phyloP scores from a whole-genome alignment of 2,888 invertebrate genomes.

The Chloromyia formosa region DNA sequence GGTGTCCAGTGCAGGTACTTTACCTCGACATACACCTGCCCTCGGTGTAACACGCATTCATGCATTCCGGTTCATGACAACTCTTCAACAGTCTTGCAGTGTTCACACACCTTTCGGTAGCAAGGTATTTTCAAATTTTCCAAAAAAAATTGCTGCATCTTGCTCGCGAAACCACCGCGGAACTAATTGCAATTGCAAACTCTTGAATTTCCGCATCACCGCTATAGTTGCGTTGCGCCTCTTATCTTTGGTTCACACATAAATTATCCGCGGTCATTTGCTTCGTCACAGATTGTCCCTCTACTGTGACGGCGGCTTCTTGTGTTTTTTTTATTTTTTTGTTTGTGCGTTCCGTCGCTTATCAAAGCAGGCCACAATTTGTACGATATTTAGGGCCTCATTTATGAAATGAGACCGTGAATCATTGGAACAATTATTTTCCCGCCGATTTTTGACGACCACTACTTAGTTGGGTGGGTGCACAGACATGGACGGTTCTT shows the following conservation, averaged over 20 bases:
- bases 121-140: neutral
- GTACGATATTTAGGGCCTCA: neutral
- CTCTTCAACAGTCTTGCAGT: neutral
- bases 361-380: neutral
- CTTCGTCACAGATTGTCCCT: neutral
- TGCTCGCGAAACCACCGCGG: neutral
- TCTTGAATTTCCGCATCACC: no score
- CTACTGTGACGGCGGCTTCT: neutral
- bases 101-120: neutral
- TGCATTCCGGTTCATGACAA: neutral
- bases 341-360: constrained; percentile 2
- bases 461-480: no score
- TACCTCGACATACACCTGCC: neutral
- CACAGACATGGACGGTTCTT: no score
- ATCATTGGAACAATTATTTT: neutral
- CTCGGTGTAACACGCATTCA: constrained; percentile 2
- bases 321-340: neutral
- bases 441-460: neutral
- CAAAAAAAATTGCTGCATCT: neutral
- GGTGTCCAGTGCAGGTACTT: no score
- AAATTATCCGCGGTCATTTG: constrained; percentile 17
- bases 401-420: neutral
- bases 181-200: no score
- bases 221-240: neutral
- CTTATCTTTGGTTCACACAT: constrained; percentile 7